Evolutionary conservation across 2,797 vertebrate genomes (phyloP).

Genomic region (Notolepis coatsorum): DNA sequence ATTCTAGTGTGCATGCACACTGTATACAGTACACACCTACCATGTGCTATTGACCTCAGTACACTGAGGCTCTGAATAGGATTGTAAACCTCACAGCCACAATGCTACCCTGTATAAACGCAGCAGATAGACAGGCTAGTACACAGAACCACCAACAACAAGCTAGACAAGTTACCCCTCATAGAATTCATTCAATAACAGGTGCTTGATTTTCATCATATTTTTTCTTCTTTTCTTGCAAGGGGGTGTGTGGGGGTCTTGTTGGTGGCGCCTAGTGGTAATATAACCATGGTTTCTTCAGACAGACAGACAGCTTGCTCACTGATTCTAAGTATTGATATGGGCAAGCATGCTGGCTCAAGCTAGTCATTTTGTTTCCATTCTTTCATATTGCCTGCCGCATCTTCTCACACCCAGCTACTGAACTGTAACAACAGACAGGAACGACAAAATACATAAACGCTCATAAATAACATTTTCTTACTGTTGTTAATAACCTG

Average conservation of each 20-base stretch:
- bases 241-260: background rate
- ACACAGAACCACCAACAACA: conserved; percentile 1
- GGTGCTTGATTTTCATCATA: background rate
- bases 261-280: background rate
- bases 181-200: background rate
- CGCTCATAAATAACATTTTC: conserved; percentile 35
- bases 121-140: conserved; percentile 12
- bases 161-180: background rate
- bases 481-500: background rate
- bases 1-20: background rate
- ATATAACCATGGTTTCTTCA: background rate
- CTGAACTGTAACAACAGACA: background rate
- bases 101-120: conserved; percentile 40
- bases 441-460: conserved; percentile 1
- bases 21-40: background rate
- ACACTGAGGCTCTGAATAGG: conserved; percentile 7
- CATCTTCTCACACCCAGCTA: background rate
- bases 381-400: no score
- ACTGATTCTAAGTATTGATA: background rate
- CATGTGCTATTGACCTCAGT: conserved; percentile 28
- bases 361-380: conserved; percentile 5
- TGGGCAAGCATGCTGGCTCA: conserved; percentile 13
- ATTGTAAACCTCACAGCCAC: conserved; percentile 27
- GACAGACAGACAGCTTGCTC: conserved; percentile 6
- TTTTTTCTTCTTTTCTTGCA: no score